These are phyloP conservation scores for Metridium senile DNA, from an alignment of 92 coral and sea anemone species.

Conservation along the genomic window DNA sequence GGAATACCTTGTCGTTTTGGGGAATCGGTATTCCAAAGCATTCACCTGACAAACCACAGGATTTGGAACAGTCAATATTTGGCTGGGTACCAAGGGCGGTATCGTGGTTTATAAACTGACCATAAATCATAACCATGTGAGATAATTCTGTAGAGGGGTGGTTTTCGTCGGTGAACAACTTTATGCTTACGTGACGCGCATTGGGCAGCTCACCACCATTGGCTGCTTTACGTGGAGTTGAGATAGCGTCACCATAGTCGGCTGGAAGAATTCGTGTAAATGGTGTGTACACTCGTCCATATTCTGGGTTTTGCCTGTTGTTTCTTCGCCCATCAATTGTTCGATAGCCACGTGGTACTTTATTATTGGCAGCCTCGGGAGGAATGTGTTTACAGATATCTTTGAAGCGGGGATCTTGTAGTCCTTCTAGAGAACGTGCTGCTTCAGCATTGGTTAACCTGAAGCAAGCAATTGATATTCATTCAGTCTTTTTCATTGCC, in stretches of 20 bases:
- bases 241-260: conserved; percentile 44
- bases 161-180: conserved; percentile 4
- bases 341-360: no score
- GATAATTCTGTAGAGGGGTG: conserved; percentile 4
- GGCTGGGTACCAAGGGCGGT: conserved; percentile 12
- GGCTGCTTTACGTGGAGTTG: conserved; percentile 28
- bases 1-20: conserved; percentile 16
- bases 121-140: conserved; percentile 52
- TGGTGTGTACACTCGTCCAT: conserved; percentile 38
- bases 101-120: no score
- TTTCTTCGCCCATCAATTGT: conserved; percentile 44
- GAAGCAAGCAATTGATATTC: neutral
- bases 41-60: conserved; percentile 11
- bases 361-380: no score
- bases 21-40: conserved; percentile 49
- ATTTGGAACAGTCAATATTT: neutral
- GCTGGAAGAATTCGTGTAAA: conserved; percentile 37
- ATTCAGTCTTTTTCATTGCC: no score
- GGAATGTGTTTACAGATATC: neutral
- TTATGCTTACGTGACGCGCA: conserved; percentile 32
- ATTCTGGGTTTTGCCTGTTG: conserved; percentile 20
- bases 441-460: neutral
- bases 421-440: neutral
- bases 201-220: conserved; percentile 27
- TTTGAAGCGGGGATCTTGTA: neutral